Evolutionary conservation across 1,140 invertebrate genomes (phyloP), one percentile per base, ranked within the genome.

Genomic region (Charaxes varanes): DNA sequence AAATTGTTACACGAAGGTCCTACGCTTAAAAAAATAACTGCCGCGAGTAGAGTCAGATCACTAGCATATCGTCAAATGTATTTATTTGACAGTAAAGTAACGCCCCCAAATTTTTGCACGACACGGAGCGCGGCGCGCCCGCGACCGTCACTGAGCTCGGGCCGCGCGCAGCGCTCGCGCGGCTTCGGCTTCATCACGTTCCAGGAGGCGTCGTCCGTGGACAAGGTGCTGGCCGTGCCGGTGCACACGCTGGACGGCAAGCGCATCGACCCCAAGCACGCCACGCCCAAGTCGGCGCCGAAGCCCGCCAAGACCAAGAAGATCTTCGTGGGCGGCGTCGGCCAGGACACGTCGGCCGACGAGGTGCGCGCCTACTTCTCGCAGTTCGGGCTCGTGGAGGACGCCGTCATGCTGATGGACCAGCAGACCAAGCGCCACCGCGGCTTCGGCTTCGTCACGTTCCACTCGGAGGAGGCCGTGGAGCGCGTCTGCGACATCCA

Each of bases 171-270:
- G 94, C 90, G 94, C 74, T 95, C 93, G 87, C 91, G 95, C 61
- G 95, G 94, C 59, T 96, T 96, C 85, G 94, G 94, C 58, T 97
- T 96, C 86, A 96, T 97, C 69, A 96, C 94, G 68, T 97, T 96
- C 85, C 90, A 93, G 68, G 94, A 96, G 76, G 91, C 94, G 18
- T 89, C 90, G 45, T 94, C 92, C 68, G 94, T 96, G 36, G 93
- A 95, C 78, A 94, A 95, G 80, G 94, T 96, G 32, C 89, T 96
- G 7, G 74, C 72, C 5, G 71, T 82, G 48, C 94, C 94, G 34
- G 93, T 95, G 46, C 95, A 97, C 87, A 95, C 94, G 36, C 87
- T 97, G 43, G 95, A 97, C 78, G 95, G 95, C 41, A 97, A 97
- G 86, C 96, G 96, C 85, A 96, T 96, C 66, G 94, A 96, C 78